A percentile compares a stretch with the other conserved stretches of the same genome.
These are phyloP conservation scores for Drosophila repletoides DNA, from an alignment of 1,140 invertebrate genomes.

Conservation along the genomic window DNA sequence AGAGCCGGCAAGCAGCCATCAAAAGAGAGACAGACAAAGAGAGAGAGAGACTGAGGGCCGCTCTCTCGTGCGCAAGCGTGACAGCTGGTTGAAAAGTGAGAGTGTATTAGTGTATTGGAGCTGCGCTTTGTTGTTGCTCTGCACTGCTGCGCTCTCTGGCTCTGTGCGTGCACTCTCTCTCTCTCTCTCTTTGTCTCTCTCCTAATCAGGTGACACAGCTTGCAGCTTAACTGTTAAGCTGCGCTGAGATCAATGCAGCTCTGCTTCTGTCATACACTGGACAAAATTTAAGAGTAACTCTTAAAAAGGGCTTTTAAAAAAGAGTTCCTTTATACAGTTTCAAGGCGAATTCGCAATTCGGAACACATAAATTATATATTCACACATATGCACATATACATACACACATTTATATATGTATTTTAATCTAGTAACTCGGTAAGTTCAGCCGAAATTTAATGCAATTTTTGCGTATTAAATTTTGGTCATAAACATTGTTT, in stretches of 20 bases:
- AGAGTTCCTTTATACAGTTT: too few species aligned
- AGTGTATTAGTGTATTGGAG: slow-evolving; percentile 13
- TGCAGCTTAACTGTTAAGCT: slow-evolving; percentile 5
- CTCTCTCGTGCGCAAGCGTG: slow-evolving; percentile 35
- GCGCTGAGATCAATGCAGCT: neutral
- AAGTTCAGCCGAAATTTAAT: too few species aligned
- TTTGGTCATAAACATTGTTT: too few species aligned
- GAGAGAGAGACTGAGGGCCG: neutral
- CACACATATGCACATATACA: too few species aligned
- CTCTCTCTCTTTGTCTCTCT: neutral
- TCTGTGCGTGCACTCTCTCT: neutral
- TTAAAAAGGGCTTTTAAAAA: too few species aligned
- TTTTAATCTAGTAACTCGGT: too few species aligned
- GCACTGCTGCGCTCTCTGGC: neutral
- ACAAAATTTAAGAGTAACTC: neutral
- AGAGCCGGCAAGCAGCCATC: slow-evolving; percentile 9
- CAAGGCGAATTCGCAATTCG: too few species aligned
- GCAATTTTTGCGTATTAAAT: too few species aligned
- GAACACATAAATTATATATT: too few species aligned
- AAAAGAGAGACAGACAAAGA: neutral
- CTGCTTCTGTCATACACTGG: slow-evolving; percentile 4
- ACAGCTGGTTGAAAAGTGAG: slow-evolving; percentile 19
- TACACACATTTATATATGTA: too few species aligned
- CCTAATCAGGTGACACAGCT: slow-evolving; percentile 3
- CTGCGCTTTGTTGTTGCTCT: neutral